These are phyloP conservation scores for Brachionus rotundiformis DNA, from an alignment of 1,140 invertebrate genomes.

Conservation along the genomic window DNA sequence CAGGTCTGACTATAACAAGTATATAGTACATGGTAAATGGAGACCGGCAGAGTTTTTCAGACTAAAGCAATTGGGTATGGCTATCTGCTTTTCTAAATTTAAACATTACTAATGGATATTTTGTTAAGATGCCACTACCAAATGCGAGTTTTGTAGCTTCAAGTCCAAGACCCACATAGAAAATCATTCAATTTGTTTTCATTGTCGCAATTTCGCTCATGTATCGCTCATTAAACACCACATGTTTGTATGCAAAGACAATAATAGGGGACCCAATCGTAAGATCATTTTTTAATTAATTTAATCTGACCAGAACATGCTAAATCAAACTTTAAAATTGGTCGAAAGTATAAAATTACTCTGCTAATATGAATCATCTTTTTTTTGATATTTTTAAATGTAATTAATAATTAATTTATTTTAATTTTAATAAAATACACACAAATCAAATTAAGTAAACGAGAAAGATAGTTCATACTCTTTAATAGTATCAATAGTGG, in stretches of 20 bases:
- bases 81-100: too few relatives aligned
- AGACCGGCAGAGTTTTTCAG: constrained; percentile 42
- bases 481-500: too few relatives aligned
- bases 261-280: constrained; percentile 13
- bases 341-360: too few relatives aligned
- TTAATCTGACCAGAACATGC: too few relatives aligned
- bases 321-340: too few relatives aligned
- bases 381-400: too few relatives aligned
- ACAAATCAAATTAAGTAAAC: too few relatives aligned
- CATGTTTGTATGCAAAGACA: constrained; percentile 50
- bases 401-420: too few relatives aligned
- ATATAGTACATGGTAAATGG: constrained; percentile 48
- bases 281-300: too few relatives aligned
- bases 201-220: constrained; percentile 40
- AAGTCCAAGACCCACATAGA: constrained; percentile 41
- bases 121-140: not conserved
- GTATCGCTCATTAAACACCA: constrained; percentile 40
- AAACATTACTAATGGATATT: not conserved
- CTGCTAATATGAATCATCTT: too few relatives aligned
- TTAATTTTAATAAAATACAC: too few relatives aligned
- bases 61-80: constrained; percentile 39
- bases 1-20: constrained; percentile 16
- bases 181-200: constrained; percentile 8
- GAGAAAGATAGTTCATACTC: too few relatives aligned
- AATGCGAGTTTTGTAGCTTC: constrained; percentile 38